These are phyloP conservation scores for Drosophila tristis DNA, from an alignment of 1,140 invertebrate genomes.

Conservation along the genomic window DNA sequence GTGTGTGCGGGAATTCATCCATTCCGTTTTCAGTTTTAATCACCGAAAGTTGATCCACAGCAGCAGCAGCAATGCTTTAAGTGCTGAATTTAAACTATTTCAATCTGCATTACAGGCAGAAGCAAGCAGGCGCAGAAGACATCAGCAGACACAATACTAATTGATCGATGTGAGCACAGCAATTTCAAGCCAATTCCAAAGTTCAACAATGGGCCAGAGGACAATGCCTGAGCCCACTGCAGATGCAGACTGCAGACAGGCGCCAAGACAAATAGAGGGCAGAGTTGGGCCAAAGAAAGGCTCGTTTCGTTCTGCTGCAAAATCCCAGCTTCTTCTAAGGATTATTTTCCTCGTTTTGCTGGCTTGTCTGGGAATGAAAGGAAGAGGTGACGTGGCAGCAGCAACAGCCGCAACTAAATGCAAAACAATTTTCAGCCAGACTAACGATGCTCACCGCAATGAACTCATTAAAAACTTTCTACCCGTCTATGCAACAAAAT, in stretches of 20 bases:
- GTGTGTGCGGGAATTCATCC: constrained; percentile 27
- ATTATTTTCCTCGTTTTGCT: not conserved
- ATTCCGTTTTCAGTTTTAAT: constrained; percentile 44
- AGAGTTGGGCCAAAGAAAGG: constrained; percentile 24
- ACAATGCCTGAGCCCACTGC: constrained; percentile 16
- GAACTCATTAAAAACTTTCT: constrained; percentile 80
- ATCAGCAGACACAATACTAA: constrained; percentile 41
- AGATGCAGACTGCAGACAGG: constrained; percentile 58
- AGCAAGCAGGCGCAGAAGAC: too few relatives aligned
- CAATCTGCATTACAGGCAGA: constrained; percentile 8
- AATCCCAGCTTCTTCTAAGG: constrained; percentile 29
- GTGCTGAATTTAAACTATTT: constrained; percentile 35
- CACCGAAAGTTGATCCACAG: constrained; percentile 31
- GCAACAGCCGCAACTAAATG: constrained; percentile 48
- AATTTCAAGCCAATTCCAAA: constrained; percentile 80
- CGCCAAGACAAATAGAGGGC: constrained; percentile 64
- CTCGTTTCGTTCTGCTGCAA: constrained; percentile 29
- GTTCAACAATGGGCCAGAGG: constrained; percentile 71
- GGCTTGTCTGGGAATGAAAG: not conserved
- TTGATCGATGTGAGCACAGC: constrained; percentile 79
- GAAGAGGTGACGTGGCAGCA: too few relatives aligned
- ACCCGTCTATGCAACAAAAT: constrained; percentile 61
- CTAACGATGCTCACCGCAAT: constrained; percentile 70
- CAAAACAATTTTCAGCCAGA: constrained; percentile 66
- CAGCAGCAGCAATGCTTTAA: constrained; percentile 32